Conservation (phyloP, 2,888 invertebrate genomes). For the Drosophila parthenogenetica region DNA sequence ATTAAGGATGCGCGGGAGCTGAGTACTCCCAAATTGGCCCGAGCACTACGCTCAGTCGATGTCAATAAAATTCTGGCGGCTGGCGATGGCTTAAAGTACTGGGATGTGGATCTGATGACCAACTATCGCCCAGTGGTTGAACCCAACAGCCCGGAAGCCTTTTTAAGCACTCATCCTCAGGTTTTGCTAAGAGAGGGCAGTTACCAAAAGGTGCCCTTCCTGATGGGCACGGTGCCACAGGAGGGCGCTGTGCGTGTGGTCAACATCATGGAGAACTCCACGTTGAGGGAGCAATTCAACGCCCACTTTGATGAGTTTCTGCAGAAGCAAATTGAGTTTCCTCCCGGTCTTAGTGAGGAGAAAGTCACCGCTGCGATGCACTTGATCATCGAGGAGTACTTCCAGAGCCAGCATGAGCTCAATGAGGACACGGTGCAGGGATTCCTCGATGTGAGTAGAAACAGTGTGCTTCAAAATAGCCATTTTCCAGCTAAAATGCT, state of each 20-base stretch:
- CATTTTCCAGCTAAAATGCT: background rate
- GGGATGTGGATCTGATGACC: conserved; percentile 86
- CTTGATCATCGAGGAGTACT: conserved; percentile 73
- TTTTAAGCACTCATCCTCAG: conserved; percentile 85
- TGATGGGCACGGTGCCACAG: conserved; percentile 85
- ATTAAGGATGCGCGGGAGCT: conserved; percentile 78
- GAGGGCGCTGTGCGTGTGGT: conserved; percentile 86
- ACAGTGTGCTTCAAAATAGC: too few species aligned
- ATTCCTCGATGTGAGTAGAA: conserved; percentile 73
- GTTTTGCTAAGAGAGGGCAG: conserved; percentile 83
- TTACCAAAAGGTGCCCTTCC: conserved; percentile 85
- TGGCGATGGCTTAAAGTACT: conserved; percentile 86
- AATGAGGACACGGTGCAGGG: conserved; percentile 71
- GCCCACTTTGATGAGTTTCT: conserved; percentile 77
- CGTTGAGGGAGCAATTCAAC: conserved; percentile 77
- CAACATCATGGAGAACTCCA: conserved; percentile 79
- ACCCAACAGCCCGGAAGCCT: conserved; percentile 81
- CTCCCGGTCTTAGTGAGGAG: conserved; percentile 32
- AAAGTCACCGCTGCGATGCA: conserved; percentile 52
- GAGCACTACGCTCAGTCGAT: conserved; percentile 84
- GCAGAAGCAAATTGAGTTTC: conserved; percentile 80
- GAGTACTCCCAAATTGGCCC: conserved; percentile 81
- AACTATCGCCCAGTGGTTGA: conserved; percentile 86
- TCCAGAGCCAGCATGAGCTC: conserved; percentile 70
- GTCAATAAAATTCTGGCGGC: conserved; percentile 83